These are phyloP conservation scores for Galaxea fascicularis DNA, from an alignment of 92 coral and sea anemone genomes.

Conservation along the genomic window DNA sequence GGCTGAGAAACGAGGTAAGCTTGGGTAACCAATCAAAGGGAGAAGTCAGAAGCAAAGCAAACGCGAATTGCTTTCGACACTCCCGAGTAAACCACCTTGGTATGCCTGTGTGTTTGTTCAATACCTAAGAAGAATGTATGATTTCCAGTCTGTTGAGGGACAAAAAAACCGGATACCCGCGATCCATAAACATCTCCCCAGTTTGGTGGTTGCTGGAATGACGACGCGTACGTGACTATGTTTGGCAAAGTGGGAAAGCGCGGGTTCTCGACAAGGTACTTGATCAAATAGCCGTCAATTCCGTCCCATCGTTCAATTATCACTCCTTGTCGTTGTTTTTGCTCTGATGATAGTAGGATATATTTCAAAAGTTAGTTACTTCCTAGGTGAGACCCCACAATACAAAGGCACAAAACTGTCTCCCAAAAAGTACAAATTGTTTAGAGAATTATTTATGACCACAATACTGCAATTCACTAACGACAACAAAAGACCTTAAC, in stretches of 20 bases:
- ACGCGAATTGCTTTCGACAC: too few species aligned
- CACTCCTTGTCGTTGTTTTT: conserved; percentile 44
- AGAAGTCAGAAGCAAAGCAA: not conserved
- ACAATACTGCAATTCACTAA: too few species aligned
- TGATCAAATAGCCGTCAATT: conserved; percentile 54
- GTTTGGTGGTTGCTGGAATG: conserved; percentile 42
- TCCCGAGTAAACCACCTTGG: too few species aligned
- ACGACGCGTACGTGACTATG: not conserved
- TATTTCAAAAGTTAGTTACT: too few species aligned
- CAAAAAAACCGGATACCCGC: conserved; percentile 45
- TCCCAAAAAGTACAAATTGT: too few species aligned
- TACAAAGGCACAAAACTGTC: too few species aligned
- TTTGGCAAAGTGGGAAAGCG: conserved; percentile 62
- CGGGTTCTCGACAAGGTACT: conserved; percentile 31
- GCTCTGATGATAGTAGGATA: not conserved
- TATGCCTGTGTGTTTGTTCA: not conserved
- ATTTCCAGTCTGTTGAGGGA: conserved; percentile 47
- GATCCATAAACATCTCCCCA: conserved; percentile 68
- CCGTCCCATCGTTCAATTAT: conserved; percentile 50
- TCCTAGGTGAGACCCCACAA: too few species aligned
- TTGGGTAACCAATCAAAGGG: not conserved
- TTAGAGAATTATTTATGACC: too few species aligned
- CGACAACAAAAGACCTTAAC: too few species aligned
- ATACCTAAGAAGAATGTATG: conserved; percentile 62
- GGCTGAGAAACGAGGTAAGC: too few species aligned